phyloP scores from a whole-genome alignment of 2,113 vertebrate genomes.

The Echinops telfairi region DNA sequence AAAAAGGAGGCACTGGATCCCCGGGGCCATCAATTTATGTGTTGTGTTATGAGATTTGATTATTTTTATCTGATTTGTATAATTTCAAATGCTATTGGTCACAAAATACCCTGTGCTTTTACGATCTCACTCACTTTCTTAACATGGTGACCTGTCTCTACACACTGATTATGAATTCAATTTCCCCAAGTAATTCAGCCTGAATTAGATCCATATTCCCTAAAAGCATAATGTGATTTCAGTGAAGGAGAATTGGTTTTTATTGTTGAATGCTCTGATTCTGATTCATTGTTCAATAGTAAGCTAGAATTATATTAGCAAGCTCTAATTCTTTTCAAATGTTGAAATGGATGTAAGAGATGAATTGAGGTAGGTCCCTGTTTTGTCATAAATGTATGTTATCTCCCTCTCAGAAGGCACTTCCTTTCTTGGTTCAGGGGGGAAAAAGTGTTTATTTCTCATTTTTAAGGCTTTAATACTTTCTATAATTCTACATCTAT shows the following conservation, averaged over 20 bases:
- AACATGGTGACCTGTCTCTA: conserved; percentile 23
- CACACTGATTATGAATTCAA: conserved; percentile 36
- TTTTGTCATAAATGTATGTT: background rate
- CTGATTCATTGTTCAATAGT: conserved; percentile 59
- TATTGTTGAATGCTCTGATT: conserved; percentile 60
- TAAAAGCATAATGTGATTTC: conserved; percentile 48
- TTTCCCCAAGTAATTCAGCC: conserved; percentile 59
- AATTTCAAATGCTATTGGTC: conserved; percentile 67
- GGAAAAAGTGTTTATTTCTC: background rate
- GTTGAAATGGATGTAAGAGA: background rate
- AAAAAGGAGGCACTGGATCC: conserved; percentile 55
- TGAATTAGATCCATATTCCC: conserved; percentile 23
- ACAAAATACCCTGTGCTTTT: conserved; percentile 53
- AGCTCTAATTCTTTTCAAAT: background rate
- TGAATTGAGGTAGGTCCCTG: background rate
- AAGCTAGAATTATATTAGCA: conserved; percentile 48
- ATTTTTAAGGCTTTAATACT: background rate
- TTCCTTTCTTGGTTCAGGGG: conserved; percentile 35
- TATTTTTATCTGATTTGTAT: conserved; percentile 76
- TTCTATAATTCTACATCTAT: conserved; percentile 35
- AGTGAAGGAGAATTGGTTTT: conserved; percentile 33
- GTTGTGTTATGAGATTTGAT: conserved; percentile 71
- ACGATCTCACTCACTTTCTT: conserved; percentile 45
- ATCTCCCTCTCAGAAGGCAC: background rate
- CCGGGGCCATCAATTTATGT: conserved; percentile 66